Conservation (phyloP, 2,888 invertebrate genomes). For the Agriotes lineatus region DNA sequence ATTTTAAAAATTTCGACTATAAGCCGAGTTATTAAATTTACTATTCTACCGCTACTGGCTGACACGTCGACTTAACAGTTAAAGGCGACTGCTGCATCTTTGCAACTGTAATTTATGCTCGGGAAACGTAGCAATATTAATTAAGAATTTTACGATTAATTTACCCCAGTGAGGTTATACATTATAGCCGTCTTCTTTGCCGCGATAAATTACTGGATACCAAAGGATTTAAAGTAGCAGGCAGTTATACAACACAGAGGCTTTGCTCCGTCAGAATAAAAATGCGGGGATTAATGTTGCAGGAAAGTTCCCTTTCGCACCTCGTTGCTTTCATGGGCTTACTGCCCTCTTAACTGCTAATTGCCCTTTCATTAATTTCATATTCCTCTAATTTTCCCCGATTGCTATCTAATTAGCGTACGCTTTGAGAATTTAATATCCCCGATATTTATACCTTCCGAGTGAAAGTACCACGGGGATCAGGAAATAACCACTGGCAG, state of each 20-base stretch:
- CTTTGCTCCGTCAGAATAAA: slow-evolving; percentile 12
- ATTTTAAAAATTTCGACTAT: too few species aligned
- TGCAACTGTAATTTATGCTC: too few species aligned
- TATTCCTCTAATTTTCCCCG: background rate
- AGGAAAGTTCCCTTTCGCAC: background rate
- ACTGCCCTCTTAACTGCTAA: background rate
- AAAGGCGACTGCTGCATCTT: too few species aligned
- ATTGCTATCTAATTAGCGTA: slow-evolving; percentile 7
- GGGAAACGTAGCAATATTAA: too few species aligned
- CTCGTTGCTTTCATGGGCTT: background rate
- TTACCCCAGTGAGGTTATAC: background rate
- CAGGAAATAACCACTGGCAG: slow-evolving; percentile 2
- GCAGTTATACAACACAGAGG: background rate
- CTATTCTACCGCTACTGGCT: too few species aligned
- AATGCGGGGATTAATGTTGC: slow-evolving; percentile 10
- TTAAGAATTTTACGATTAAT: too few species aligned
- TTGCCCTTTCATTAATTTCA: slow-evolving; percentile 4
- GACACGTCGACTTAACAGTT: too few species aligned
- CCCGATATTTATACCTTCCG: background rate
- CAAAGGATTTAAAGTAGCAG: slow-evolving; percentile 11
- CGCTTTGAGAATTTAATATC: background rate
- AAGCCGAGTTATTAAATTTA: too few species aligned
- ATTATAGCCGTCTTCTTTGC: background rate
- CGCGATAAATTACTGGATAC: slow-evolving; percentile 3
- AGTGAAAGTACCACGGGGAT: background rate